phyloP scores from a whole-genome alignment of 1,140 invertebrate genomes.

The Papilio aristodemus region DNA sequence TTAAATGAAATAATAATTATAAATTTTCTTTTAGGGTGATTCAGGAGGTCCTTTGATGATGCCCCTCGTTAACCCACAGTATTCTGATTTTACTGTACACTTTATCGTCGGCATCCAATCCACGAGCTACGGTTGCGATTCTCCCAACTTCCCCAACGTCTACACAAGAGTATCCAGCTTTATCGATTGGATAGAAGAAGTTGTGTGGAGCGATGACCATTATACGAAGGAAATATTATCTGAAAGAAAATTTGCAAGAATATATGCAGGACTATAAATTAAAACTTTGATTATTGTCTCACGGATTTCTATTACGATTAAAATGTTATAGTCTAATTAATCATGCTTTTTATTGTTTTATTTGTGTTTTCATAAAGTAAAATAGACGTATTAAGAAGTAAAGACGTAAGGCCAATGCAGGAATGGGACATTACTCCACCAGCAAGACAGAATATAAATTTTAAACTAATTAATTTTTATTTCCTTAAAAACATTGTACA shows the following conservation, averaged over 20 bases:
- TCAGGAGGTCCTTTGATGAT: conserved; percentile 85
- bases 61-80: conserved; percentile 36
- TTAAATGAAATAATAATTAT: not conserved
- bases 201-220: conserved; percentile 54
- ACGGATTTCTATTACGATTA: not conserved
- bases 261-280: conserved; percentile 12
- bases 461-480: too few relatives aligned
- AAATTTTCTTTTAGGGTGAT: conserved; percentile 82
- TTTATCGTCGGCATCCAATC: conserved; percentile 85
- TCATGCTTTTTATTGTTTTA: too few relatives aligned
- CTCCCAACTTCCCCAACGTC: conserved; percentile 86
- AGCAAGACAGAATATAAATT: too few relatives aligned
- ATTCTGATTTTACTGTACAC: conserved; percentile 41
- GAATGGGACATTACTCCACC: too few relatives aligned
- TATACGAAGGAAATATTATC: conserved; percentile 2
- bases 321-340: not conserved
- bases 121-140: conserved; percentile 86
- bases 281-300: not conserved
- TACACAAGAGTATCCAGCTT: conserved; percentile 87
- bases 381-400: too few relatives aligned
- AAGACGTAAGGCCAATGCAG: too few relatives aligned
- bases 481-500: too few relatives aligned
- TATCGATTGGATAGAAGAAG: conserved; percentile 83
- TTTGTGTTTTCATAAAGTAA: too few relatives aligned
- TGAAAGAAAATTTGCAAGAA: conserved; percentile 23